Evolutionary conservation across 2,888 invertebrate genomes (phyloP), one percentile per base, ranked within the genome.

Genomic region (Ochropleura plecta): DNA sequence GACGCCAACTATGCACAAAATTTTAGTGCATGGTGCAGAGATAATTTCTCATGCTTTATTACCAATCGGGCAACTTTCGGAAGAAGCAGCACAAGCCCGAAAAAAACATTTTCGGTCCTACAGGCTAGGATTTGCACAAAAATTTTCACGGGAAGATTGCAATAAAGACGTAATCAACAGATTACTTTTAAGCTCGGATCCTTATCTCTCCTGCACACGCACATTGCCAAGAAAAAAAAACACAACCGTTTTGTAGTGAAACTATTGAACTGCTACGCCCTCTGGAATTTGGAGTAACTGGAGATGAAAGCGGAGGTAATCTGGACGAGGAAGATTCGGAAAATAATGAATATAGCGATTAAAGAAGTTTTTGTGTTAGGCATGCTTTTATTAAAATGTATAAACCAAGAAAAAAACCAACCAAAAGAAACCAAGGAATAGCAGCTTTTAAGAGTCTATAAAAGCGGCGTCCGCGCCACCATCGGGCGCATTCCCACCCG

Each of bases 31-130:
- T 62, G 62, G 62, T 62, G 62, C 62, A 42, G 62, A 62, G 44
- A 62, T 62, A 44, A 62, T 62, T 44, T 62, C 62, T 44, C 60
- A 60, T 60, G 62, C 62, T 16, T 62, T 44, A 20, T 42, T 62
- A 60, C 62, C 62, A 44, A 44, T 62, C 44, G 62, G 62, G 18
- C 44, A 44, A 44, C n/a, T 62, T 18, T 44, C 42, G 6, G 62
- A 62, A 42, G 62, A 70, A 62, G 70, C 70, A 46, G 62, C 70
- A 51, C 62, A 70, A 62, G 64, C 71, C 46, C 57, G 65, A 40
- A 71, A 71, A 53, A 71, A 71, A 60, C 71, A 65, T 55, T 72
- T 73, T 65, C 73, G 60, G 55, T 48, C n/a, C 53, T 67, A 67
- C 48, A 48, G 60, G 73, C 30, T 64, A 73, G 46, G 57, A n/a